Evolutionary conservation across 2,113 vertebrate species (phyloP).

Genomic region (Poicephalus meyeri): DNA sequence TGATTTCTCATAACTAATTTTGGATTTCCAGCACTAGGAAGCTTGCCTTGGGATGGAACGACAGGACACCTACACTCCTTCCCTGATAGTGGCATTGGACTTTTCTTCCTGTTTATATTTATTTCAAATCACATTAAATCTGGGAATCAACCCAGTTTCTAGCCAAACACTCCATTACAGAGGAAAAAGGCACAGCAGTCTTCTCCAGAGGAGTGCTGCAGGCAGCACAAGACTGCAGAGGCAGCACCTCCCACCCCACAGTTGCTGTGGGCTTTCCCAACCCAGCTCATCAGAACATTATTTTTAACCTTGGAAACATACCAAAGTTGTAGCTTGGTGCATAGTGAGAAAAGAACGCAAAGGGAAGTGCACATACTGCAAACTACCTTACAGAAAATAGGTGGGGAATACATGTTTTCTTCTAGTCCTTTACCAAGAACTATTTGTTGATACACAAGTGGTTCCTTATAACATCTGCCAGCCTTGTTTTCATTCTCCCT

Average conservation of each 20-base stretch:
- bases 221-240: not conserved
- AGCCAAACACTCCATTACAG: not conserved
- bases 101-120: not conserved
- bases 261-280: accelerated
- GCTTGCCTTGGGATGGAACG: not conserved
- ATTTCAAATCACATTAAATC: not conserved
- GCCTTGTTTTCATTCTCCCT: not conserved
- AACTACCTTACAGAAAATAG: not conserved
- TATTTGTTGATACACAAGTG: not conserved
- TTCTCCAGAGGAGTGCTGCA: not conserved
- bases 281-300: not conserved
- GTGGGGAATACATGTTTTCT: not conserved
- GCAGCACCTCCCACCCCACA: not conserved
- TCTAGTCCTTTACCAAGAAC: not conserved
- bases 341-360: not conserved
- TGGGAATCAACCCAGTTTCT: not conserved
- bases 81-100: not conserved
- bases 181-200: not conserved
- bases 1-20: not conserved
- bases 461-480: not conserved
- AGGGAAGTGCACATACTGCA: not conserved
- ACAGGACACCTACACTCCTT: not conserved
- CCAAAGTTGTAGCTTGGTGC: not conserved
- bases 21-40: not conserved
- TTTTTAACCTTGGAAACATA: not conserved